Conservation (phyloP, 2,113 vertebrate species). For the Lipotes vexillifer region DNA sequence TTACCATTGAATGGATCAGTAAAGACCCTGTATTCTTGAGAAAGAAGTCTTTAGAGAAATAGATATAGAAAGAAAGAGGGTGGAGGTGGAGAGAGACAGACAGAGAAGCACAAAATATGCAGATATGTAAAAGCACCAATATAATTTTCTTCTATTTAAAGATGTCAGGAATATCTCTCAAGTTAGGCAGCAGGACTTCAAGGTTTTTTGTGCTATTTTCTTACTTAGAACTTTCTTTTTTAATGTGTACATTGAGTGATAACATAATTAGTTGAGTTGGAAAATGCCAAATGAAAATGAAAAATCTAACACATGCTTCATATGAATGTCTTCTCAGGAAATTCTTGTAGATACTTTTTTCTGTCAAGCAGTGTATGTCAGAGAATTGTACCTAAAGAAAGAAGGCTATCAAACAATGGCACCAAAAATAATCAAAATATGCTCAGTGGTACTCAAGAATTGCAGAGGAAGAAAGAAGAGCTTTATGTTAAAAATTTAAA, state of each 20-base stretch:
- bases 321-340: conserved; percentile 46
- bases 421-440: conserved; percentile 32
- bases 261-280: conserved; percentile 56
- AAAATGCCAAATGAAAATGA: conserved; percentile 61
- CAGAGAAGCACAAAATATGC: not conserved
- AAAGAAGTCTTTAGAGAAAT: not conserved
- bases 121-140: conserved; percentile 9
- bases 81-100: not conserved
- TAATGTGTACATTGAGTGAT: conserved; percentile 51
- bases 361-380: not conserved
- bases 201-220: not conserved
- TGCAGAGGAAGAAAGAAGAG: not conserved
- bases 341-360: conserved; percentile 32
- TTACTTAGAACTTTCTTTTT: conserved; percentile 46
- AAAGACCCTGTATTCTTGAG: not conserved
- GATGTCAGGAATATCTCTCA: conserved; percentile 32
- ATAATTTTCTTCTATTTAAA: conserved; percentile 65
- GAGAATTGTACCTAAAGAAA: conserved; percentile 3
- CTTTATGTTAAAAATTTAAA: not conserved
- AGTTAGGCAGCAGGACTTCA: not conserved
- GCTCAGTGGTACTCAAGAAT: not conserved
- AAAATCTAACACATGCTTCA: conserved; percentile 18
- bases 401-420: not conserved
- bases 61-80: not conserved
- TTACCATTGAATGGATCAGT: not conserved